Base-by-base conservation (phyloP, 2,888 invertebrate species). In the Parnassius smintheus region DNA sequence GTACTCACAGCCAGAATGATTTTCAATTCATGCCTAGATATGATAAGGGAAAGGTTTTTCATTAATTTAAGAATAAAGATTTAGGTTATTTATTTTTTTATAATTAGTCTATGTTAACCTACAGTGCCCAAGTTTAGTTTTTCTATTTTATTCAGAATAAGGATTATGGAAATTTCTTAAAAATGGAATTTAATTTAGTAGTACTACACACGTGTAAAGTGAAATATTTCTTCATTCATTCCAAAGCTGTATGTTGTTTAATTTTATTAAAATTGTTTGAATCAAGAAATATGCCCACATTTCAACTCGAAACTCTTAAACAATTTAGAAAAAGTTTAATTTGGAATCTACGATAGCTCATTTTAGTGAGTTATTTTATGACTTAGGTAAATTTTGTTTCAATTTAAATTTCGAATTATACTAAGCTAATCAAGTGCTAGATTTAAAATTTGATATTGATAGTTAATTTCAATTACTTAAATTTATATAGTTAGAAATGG, bases 1-100 rank as follows among this genome's bases (percentile, higher is more conserved):
- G 77, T 81, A 78, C 80, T 91, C 91, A 91, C 91, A 91, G 91
- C 91, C 91, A 86, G 91, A 87, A 91, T 91, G 91, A 91, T 91
- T 89, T 82, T 46, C 83, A 85, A 78, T 84, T 84, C 85, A 79
- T 82, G 85, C 84, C 83, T 86, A 90, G 86, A 88, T 88, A 90
- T 89, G 88, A 82, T 86, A 85, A 73, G 81, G 81, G 85, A 82
- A 87, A 85, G 80, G 80, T 79, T 78, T 73, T 76, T 78, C 75
- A 76, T 77, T 81, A 66, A 57, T 81, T 81, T 81, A 78, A 81
- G 72, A 74, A 79, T 82, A 75, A 75, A 71, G 73, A 71, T 79
- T 79, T 78, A 75, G 76, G 82, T 85, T 82, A 82, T 77, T 80
- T 83, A 82, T 75, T 82, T 85, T 81, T 75, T 82, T 85, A 77